Evolutionary conservation across 2,113 vertebrate species (phyloP).

Genomic region (Macroglossus sobrinus): DNA sequence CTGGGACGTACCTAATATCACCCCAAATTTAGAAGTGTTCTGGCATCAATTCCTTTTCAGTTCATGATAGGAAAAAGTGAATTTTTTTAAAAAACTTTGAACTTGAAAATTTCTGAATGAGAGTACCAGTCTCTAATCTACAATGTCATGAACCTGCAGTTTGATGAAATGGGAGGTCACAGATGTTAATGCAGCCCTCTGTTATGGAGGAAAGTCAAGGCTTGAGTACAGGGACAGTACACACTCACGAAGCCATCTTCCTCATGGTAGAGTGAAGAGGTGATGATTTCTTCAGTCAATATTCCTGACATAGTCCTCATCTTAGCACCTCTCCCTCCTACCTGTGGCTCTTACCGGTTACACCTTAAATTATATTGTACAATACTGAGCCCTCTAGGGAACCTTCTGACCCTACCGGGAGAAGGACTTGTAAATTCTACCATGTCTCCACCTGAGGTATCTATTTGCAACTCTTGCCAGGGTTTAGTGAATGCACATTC

Average conservation of each 20-base stretch:
- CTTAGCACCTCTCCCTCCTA: background rate
- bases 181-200: background rate
- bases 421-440: conserved; percentile 23
- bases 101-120: background rate
- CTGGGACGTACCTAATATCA: background rate
- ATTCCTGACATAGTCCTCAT: background rate
- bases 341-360: background rate
- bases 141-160: background rate
- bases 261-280: background rate
- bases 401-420: background rate
- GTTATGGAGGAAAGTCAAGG: background rate
- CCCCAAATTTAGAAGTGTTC: background rate
- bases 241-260: background rate
- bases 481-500: conserved; percentile 39
- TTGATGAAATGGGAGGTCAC: background rate
- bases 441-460: conserved; percentile 4
- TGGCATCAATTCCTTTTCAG: background rate
- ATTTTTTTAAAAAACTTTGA: background rate
- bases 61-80: background rate
- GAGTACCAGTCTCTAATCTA: background rate
- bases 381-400: background rate
- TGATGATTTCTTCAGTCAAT: background rate
- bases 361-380: background rate
- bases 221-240: too few relatives aligned
- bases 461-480: conserved; percentile 51